These are phyloP conservation scores for Cephalopterus ornatus DNA, from an alignment of 2,113 vertebrate genomes.

Conservation along the genomic window DNA sequence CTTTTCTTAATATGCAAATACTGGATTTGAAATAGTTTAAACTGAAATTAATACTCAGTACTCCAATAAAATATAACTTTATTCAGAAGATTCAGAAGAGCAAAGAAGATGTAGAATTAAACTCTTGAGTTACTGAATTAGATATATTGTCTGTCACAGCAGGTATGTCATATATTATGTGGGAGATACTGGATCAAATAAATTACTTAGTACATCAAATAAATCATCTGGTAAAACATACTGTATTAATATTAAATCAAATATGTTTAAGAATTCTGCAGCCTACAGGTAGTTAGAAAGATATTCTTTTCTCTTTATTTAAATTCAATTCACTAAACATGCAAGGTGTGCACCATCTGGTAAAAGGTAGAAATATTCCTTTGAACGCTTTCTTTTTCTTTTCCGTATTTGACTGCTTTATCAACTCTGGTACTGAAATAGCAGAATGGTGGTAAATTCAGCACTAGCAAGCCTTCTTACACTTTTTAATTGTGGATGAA, in stretches of 20 bases:
- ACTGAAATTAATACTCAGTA: neutral
- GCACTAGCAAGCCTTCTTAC: neutral
- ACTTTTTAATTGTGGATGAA: neutral
- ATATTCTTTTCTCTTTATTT: slow-evolving; percentile 13
- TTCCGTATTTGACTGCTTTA: neutral
- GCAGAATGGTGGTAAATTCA: neutral
- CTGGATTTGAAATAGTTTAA: neutral
- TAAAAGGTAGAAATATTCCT: neutral
- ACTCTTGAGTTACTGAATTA: neutral
- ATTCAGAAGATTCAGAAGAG: neutral
- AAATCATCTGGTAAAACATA: slow-evolving; percentile 31
- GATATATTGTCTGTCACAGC: neutral
- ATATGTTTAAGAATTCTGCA: neutral
- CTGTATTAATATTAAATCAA: slow-evolving; percentile 51
- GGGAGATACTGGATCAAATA: slow-evolving; percentile 16
- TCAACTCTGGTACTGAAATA: neutral
- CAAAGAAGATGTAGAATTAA: slow-evolving; percentile 11
- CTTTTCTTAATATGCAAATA: neutral
- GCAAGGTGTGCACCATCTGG: neutral
- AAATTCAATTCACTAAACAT: slow-evolving; percentile 25
- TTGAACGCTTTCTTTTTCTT: neutral
- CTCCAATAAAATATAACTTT: neutral
- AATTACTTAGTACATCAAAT: slow-evolving; percentile 31
- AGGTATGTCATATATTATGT: neutral
- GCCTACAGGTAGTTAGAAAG: neutral